Base-by-base conservation (phyloP, 2,113 vertebrate genomes). In the Mesocricetus auratus region DNA sequence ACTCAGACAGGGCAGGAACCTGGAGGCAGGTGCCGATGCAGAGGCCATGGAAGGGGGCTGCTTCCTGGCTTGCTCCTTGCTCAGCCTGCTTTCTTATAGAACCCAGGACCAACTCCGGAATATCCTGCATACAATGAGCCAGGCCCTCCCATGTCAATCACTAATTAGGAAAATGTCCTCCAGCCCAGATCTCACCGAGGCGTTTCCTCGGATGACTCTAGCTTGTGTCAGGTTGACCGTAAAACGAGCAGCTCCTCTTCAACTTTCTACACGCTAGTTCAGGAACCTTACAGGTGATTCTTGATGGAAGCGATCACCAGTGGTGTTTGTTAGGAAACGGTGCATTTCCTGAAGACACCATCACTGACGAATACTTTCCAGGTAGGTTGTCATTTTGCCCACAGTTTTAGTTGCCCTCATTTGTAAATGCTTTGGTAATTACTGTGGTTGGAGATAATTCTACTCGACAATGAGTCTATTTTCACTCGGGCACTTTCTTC, bases 401-500 rank as follows among this genome's bases (percentile, higher is more conserved):
- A 3, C 24, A 89, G 53, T 88, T 95, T 77, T 71, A 73, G 13
- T 36, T 78, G 36, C 47, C 68, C 89, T 92, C 56, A 62, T 53
- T 60, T 64, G 21, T 81, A 92, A 53, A 4, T 62, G 81, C 79
- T 91, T 95, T 47, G 93, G 78, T 90, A 78, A 91, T 74, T 39
- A 79, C 58, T 50, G 62, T n/a, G 31, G 60, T 29, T 94, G 24
- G 19, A 88, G 94, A 81, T 68, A n/a, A 77, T 53, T 94, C 86
- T 68, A 82, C 86, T 82, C 50, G 85, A 79, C 64, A 87, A 42
- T 90, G 58, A 71, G 11, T 42, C 7, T n/a, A n/a, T 88, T 93
- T 94, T 75, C 81, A 81, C 81, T 89, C 75, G 77, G 79, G 50
- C 88, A 92, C 87, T 93, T 90, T 75, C 69, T 69, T 94, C 87